A percentile compares a stretch with the other conserved stretches of the same genome.
Evolutionary conservation across 2,888 invertebrate species (phyloP).

Genomic region (Euzophera pinguis): DNA sequence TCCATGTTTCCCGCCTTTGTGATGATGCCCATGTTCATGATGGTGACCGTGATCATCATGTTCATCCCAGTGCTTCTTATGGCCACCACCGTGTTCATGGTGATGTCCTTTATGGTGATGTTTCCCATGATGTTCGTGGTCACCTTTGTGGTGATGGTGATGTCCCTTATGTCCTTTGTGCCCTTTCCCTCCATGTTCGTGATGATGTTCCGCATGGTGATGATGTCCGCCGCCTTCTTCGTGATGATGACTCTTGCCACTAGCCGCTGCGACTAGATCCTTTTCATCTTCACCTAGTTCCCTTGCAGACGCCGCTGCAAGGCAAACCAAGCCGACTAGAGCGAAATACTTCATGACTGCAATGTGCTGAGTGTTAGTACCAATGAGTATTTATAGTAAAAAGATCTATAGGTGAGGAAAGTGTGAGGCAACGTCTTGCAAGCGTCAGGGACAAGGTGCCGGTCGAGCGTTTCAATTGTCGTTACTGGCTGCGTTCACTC

Average conservation of each 20-base stretch:
- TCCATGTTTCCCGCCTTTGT: constrained; percentile 69
- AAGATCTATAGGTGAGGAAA: constrained; percentile 56
- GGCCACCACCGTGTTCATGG: constrained; percentile 64
- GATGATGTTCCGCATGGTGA: constrained; percentile 66
- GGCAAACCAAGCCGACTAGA: constrained; percentile 59
- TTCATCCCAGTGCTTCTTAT: constrained; percentile 68
- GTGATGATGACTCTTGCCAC: constrained; percentile 54
- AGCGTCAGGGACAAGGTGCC: constrained; percentile 52
- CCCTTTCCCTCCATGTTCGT: constrained; percentile 64
- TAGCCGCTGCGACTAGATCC: constrained; percentile 67
- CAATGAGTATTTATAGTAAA: constrained; percentile 63
- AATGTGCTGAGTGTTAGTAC: constrained; percentile 40
- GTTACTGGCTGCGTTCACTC: constrained; percentile 24
- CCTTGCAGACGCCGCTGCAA: constrained; percentile 59
- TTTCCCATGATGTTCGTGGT: constrained; percentile 64
- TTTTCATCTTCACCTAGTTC: constrained; percentile 59
- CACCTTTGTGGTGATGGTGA: constrained; percentile 70
- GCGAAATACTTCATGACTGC: constrained; percentile 64
- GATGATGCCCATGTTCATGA: constrained; percentile 69
- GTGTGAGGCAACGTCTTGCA: constrained; percentile 49
- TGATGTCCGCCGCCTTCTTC: constrained; percentile 68
- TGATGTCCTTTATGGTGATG: constrained; percentile 68
- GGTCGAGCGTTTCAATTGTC: constrained; percentile 56
- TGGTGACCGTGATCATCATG: constrained; percentile 67
- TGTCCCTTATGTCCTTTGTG: constrained; percentile 73